phyloP scores from a whole-genome alignment of 2,113 vertebrate genomes.

The Gulo gulo region DNA sequence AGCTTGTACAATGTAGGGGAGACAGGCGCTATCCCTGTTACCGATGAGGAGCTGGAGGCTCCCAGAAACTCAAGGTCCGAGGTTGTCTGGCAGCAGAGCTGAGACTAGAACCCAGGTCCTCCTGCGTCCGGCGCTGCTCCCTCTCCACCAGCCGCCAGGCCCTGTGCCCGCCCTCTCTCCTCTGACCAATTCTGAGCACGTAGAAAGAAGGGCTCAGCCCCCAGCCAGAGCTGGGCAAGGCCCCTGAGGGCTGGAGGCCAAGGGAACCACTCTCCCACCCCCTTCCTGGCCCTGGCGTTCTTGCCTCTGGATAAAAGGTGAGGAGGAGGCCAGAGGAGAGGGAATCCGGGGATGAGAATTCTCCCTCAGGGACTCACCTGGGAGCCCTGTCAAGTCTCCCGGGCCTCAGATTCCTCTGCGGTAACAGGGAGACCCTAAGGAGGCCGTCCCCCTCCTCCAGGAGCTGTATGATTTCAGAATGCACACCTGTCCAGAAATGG shows the following conservation, averaged over 20 bases:
- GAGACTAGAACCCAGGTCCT: neutral
- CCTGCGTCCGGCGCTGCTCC: neutral
- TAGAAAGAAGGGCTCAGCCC: neutral
- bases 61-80: neutral
- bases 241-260: neutral
- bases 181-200: neutral
- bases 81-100: neutral
- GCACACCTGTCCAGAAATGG: neutral
- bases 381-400: neutral
- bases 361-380: slow-evolving; percentile 43
- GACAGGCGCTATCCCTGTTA: neutral
- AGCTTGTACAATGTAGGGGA: neutral
- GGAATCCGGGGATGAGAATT: neutral
- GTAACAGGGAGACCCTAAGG: neutral
- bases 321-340: neutral
- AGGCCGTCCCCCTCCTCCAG: neutral
- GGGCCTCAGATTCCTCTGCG: slow-evolving; percentile 16
- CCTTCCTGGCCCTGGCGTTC: neutral
- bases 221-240: neutral
- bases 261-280: no score
- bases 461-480: neutral
- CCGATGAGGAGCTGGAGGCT: neutral
- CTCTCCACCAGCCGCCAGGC: neutral
- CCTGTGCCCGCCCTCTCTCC: neutral
- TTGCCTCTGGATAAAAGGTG: neutral